Conservation (phyloP, 2,797 vertebrate genomes). For the Sebastes glaucus region DNA sequence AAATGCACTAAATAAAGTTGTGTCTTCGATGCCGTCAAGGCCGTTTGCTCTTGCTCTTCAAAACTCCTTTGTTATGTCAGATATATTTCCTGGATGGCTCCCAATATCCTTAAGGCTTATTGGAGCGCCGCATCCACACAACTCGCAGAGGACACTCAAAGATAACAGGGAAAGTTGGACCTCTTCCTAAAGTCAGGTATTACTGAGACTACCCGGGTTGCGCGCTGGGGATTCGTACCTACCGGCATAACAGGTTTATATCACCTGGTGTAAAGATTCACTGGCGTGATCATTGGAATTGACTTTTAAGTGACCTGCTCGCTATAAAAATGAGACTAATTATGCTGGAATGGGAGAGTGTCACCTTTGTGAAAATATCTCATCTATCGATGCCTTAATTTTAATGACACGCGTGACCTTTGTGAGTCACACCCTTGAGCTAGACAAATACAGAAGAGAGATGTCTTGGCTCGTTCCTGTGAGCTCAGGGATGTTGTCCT, state of each 20-base stretch:
- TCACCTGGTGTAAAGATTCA: slow-evolving; percentile 71
- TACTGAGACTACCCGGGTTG: slow-evolving; percentile 7
- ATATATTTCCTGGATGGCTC: slow-evolving; percentile 78
- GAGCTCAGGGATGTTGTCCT: slow-evolving; percentile 5
- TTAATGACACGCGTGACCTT: slow-evolving; percentile 75
- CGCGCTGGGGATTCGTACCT: slow-evolving; percentile 42
- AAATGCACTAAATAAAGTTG: slow-evolving; percentile 42
- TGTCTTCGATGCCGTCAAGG: slow-evolving; percentile 58
- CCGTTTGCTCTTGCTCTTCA: slow-evolving; percentile 75
- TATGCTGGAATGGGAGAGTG: slow-evolving; percentile 51
- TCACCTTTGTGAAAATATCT: slow-evolving; percentile 77
- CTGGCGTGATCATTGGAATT: slow-evolving; percentile 56
- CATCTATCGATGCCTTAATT: slow-evolving; percentile 73
- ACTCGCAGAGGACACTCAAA: slow-evolving; percentile 78
- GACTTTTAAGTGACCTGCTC: slow-evolving; percentile 73
- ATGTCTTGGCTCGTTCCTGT: slow-evolving; percentile 24
- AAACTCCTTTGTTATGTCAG: slow-evolving; percentile 79
- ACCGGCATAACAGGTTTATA: slow-evolving; percentile 54
- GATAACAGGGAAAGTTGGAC: slow-evolving; percentile 76
- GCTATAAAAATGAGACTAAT: slow-evolving; percentile 74
- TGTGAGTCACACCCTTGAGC: slow-evolving; percentile 66
- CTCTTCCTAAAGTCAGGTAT: slow-evolving; percentile 65
- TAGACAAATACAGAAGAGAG: slow-evolving; percentile 52
- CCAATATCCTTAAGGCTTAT: slow-evolving; percentile 80
- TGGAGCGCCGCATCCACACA: slow-evolving; percentile 70